Evolutionary conservation across 1,140 invertebrate species (phyloP), one percentile per base, ranked within the genome.

Genomic region (Mactra quadrangularis): DNA sequence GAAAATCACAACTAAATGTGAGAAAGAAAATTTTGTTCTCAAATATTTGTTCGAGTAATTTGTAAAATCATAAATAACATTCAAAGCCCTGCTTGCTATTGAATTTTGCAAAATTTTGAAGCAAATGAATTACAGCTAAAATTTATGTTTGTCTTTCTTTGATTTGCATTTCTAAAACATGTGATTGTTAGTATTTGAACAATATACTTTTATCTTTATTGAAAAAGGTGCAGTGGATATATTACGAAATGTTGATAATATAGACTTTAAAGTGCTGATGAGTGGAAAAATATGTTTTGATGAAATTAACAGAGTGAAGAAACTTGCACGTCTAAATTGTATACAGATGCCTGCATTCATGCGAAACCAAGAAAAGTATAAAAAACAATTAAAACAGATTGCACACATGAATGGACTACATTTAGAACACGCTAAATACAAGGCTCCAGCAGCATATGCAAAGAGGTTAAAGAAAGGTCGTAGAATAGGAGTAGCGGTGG

Each of bases 261-360:
- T 93, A 29, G 91, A 93, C 84, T 93, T 93, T 75, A 72, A 85
- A 27, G 57, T 91, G 17, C 81, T 93, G 57, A 91, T 91, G 88
- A 86, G 87, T 76, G 92, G 92, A 15, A 93, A 92, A 85, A 84
- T 93, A 22, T 92, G 91, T 75, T 75, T 83, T n/a, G 91, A 92
- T 87, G 92, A 93, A 75, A 57, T 92, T 27, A 33, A 77, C 15
- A 60, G 91, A 27, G 87, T 92, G 27, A 91, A 90, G 59, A 87
- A 91, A 33, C 55, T 92, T 25, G 89, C 90, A 22, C 87, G 91
- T 6, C 66, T 84, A 45, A 89, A 92, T 27, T 89, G 88, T 74
- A 82, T 93, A 15, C 83, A 87, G 47, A 71, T 91, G 31, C 92
- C 92, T 25, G 76, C 85, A 25, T 92, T 93, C 74, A 90, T 93